phyloP scores from a whole-genome alignment of 2,113 vertebrate genomes.

The Heteronetta atricapilla region DNA sequence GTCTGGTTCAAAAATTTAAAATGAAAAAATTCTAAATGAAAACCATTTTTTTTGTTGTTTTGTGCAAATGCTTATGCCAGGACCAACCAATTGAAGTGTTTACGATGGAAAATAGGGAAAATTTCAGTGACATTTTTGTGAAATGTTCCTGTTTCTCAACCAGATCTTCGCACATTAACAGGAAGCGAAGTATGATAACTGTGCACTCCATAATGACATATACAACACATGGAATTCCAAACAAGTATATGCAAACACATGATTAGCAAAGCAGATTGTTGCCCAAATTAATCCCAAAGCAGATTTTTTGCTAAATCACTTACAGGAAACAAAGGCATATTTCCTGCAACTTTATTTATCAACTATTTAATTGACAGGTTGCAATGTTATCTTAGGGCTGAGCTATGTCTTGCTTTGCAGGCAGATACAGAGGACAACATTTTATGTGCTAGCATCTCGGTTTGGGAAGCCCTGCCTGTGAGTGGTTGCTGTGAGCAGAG shows the following conservation, averaged over 20 bases:
- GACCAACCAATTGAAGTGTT: not conserved
- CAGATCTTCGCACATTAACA: not conserved
- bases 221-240: conserved; percentile 53
- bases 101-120: not conserved
- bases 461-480: not conserved
- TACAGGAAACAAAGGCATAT: conserved; percentile 14
- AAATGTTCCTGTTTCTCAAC: not conserved
- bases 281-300: conserved; percentile 44
- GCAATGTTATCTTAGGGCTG: not conserved
- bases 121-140: not conserved
- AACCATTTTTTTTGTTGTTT: not conserved
- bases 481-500: not conserved
- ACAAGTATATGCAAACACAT: conserved; percentile 50
- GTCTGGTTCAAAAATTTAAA: not conserved
- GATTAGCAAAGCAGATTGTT: conserved; percentile 60
- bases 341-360: conserved; percentile 15
- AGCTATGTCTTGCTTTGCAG: not conserved
- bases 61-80: not conserved
- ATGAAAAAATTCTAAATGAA: not conserved
- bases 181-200: conserved; percentile 39
- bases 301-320: conserved; percentile 46
- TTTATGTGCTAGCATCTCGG: fast-evolving
- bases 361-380: not conserved
- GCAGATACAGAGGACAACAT: not conserved
- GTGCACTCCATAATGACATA: not conserved